phyloP scores from a whole-genome alignment of 2,113 vertebrate genomes.

The Ceyx melanurus region DNA sequence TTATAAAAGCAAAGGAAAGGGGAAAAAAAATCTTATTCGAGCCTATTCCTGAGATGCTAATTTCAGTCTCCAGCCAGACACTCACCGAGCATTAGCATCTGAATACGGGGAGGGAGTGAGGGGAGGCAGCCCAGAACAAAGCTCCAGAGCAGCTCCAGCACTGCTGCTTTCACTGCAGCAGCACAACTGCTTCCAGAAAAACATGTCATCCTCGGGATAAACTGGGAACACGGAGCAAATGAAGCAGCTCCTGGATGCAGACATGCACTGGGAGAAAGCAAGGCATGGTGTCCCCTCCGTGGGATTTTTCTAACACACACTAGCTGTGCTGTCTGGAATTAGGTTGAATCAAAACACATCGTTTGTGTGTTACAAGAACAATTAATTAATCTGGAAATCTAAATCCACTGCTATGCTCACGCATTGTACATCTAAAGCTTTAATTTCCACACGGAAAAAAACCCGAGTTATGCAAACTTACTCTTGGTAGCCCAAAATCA shows the following conservation, averaged over 20 bases:
- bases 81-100: background rate
- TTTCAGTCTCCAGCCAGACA: background rate
- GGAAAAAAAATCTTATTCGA: background rate
- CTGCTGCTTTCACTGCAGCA: background rate
- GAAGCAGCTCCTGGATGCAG: background rate
- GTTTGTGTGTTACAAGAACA: background rate
- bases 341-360: background rate
- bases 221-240: background rate
- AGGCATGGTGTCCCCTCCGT: background rate
- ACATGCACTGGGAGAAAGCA: background rate
- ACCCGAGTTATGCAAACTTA: background rate
- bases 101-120: background rate
- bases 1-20: background rate
- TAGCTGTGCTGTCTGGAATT: background rate
- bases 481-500: background rate
- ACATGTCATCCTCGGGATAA: background rate
- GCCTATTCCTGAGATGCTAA: conserved; percentile 29
- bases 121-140: background rate
- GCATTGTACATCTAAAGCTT: background rate
- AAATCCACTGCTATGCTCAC: background rate
- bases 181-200: conserved; percentile 11
- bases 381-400: background rate
- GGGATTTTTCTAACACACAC: background rate
- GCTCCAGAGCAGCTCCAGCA: conserved; percentile 27
- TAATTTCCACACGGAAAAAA: background rate